A percentile compares a stretch with the other conserved stretches of the same genome.
phyloP scores from a whole-genome alignment of 1,140 invertebrate species.

The Idris sp. region DNA sequence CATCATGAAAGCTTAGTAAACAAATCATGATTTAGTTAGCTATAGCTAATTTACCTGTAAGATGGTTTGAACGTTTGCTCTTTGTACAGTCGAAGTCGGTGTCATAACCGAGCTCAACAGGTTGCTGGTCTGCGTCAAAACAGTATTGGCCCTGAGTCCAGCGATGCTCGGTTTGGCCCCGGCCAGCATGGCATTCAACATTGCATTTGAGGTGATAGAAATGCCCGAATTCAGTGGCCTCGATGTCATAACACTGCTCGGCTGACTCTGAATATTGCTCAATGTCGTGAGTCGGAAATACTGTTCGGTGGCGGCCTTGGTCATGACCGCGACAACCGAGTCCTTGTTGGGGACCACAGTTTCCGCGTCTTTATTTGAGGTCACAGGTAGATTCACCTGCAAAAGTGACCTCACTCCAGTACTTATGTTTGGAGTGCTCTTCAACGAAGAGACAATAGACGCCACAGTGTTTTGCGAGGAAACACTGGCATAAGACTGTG shows the following conservation, averaged over 20 bases:
- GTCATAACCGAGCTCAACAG: conserved; percentile 70
- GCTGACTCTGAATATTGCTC: conserved; percentile 61
- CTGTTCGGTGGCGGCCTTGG: conserved; percentile 64
- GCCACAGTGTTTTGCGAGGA: conserved; percentile 64
- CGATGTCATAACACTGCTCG: conserved; percentile 44
- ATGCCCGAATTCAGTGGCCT: conserved; percentile 58
- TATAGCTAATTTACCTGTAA: conserved; percentile 66
- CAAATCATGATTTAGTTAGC: too few relatives aligned
- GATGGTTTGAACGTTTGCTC: conserved; percentile 70
- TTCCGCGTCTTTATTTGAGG: conserved; percentile 70
- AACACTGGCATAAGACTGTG: conserved; percentile 66
- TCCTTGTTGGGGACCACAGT: conserved; percentile 74
- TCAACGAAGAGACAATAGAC: conserved; percentile 80
- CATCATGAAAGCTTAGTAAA: too few relatives aligned
- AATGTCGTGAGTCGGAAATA: conserved; percentile 65
- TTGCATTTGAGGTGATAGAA: conserved; percentile 75
- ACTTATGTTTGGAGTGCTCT: conserved; percentile 53
- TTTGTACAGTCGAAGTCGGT: conserved; percentile 63
- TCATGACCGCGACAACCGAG: conserved; percentile 64
- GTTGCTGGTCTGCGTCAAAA: conserved; percentile 71
- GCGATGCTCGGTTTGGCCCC: conserved; percentile 72
- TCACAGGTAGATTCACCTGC: conserved; percentile 55
- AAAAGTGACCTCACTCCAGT: conserved; percentile 56
- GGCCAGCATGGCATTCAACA: conserved; percentile 76
- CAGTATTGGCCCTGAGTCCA: conserved; percentile 66